Percentiles rank a stretch among this genome's conserved stretches.
These are phyloP conservation scores for Trichogramma pretiosum DNA, from an alignment of 1,140 invertebrate genomes.

Conservation along the genomic window DNA sequence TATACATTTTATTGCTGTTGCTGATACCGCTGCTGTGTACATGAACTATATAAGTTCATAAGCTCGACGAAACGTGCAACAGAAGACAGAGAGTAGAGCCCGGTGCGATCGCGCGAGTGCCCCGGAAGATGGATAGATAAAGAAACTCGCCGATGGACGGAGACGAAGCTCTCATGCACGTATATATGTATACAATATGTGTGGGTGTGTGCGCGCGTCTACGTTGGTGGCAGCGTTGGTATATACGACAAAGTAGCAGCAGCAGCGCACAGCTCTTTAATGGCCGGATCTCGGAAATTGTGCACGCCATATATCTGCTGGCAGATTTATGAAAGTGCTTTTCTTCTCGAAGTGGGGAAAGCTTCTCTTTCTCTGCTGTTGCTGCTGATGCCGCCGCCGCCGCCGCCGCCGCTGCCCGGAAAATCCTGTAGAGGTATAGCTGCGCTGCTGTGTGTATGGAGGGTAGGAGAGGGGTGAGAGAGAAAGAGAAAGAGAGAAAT, in stretches of 20 bases:
- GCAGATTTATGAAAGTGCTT: conserved; percentile 79
- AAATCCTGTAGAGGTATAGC: conserved; percentile 3
- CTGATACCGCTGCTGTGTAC: too few relatives aligned
- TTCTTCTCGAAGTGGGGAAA: conserved; percentile 42
- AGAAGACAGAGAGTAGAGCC: too few relatives aligned
- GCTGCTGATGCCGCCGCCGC: conserved; percentile 1
- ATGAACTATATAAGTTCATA: too few relatives aligned
- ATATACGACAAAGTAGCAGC: conserved; percentile 20
- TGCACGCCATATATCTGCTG: conserved; percentile 76
- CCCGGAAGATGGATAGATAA: conserved; percentile 18
- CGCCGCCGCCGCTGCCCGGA: conserved; percentile 1
- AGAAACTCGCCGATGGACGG: conserved; percentile 21
- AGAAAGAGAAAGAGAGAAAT: conserved; percentile 28
- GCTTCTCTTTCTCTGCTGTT: conserved; percentile 23
- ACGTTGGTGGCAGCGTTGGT: conserved; percentile 26
- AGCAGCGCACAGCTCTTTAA: conserved; percentile 54
- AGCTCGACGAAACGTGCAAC: not conserved
- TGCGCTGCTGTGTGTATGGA: too few relatives aligned
- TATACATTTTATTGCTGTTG: too few relatives aligned
- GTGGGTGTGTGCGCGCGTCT: conserved; percentile 6
- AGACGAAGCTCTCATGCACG: conserved; percentile 18
- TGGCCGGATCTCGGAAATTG: conserved; percentile 79
- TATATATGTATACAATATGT: conserved; percentile 20
- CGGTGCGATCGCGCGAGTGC: conserved; percentile 6
- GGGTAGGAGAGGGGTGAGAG: conserved; percentile 23